phyloP scores from a whole-genome alignment of 2,888 invertebrate genomes.

The Ceramica pisi region DNA sequence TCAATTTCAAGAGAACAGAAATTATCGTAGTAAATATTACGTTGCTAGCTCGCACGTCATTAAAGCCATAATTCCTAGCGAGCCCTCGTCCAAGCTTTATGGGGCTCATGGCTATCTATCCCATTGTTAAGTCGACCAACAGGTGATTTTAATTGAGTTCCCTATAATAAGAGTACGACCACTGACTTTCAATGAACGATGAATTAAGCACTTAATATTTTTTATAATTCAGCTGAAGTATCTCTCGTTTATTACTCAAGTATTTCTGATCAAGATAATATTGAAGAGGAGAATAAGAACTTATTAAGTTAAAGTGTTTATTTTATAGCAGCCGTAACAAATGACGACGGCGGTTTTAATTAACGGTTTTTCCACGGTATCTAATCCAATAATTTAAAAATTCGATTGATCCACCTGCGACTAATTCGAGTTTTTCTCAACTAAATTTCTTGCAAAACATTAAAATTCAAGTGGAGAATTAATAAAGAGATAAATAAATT shows the following conservation, averaged over 20 bases:
- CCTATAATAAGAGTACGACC: conserved; percentile 64
- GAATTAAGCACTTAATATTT: conserved; percentile 67
- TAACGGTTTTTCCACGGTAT: conserved; percentile 15
- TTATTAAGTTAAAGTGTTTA: background rate
- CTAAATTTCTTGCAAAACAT: conserved; percentile 80
- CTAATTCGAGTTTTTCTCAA: conserved; percentile 56
- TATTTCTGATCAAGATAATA: conserved; percentile 21
- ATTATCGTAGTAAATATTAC: conserved; percentile 44
- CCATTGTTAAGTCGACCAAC: conserved; percentile 75
- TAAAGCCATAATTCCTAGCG: conserved; percentile 80
- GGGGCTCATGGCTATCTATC: conserved; percentile 73
- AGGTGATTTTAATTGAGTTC: conserved; percentile 83
- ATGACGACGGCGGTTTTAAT: conserved; percentile 6
- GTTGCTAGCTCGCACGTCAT: conserved; percentile 77
- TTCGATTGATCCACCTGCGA: conserved; percentile 52
- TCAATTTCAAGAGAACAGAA: conserved; percentile 30
- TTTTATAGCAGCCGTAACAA: conserved; percentile 10
- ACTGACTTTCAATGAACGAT: conserved; percentile 64
- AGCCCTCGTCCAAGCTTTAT: conserved; percentile 76
- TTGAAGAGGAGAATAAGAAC: background rate
- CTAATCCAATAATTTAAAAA: conserved; percentile 43
- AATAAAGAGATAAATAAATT: conserved; percentile 91
- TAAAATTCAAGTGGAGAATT: conserved; percentile 88
- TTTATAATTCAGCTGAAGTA: conserved; percentile 39
- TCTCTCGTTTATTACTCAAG: conserved; percentile 15